Base-by-base conservation (phyloP, 2,888 invertebrate species). In the Troides oblongomaculatus region DNA sequence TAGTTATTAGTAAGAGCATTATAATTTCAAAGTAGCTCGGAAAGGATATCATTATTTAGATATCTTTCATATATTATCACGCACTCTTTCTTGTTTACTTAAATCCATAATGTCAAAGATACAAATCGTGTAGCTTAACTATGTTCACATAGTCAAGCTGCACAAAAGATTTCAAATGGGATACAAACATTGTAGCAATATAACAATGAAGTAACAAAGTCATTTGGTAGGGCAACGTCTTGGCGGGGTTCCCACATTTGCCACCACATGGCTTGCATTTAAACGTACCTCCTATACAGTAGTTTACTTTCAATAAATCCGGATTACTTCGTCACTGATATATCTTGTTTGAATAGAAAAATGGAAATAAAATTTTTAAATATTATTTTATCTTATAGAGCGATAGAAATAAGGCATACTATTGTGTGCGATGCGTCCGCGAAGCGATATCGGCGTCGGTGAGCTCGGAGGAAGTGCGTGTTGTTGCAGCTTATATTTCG, bases 231-330 rank as follows among this genome's bases (percentile, higher is more conserved):
- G 84, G 87, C 89, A 88, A 83, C 83, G 81, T 89, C 88, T 92
- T 91, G 92, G 92, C 91, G 87, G 86, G 85, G 89, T 90, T 92
- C 92, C 92, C 92, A 92, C 90, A 91, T 89, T 89, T 84, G 86
- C 87, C 84, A 87, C 85, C 90, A 92, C 89, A 88, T 92, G 91
- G 86, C 84, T 84, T 84, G 83, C 84, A 87, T 86, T 86, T 84
- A 84, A 88, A 88, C 84, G 84, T 84, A 83, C 80, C 78, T 85
- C 83, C 78, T 71, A 73, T 79, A 84, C 81, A 82, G 79, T 77
- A 81, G 81, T 83, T 84, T 87, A 88, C 82, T 87, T 88, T 87
- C 87, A 88, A 90, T 91, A 92, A 90, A 90, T 90, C 87, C 86
- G 89, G 89, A 90, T 90, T 90, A 89, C 76, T 74, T 74, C 70